Conservation (phyloP, 2,113 vertebrate genomes). For the Oenanthe oenanthe region DNA sequence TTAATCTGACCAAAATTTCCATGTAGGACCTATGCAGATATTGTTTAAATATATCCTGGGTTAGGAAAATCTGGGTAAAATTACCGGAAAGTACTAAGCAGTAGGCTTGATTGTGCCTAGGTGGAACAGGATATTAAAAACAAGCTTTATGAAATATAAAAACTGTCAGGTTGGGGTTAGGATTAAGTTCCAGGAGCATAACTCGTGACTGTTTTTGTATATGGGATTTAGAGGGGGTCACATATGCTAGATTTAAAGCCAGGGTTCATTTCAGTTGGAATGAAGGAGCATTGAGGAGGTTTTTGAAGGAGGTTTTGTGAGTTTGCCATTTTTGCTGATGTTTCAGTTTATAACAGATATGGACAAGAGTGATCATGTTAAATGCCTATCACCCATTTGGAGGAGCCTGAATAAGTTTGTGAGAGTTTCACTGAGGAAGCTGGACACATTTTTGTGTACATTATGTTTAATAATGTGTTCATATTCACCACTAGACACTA, state of each 20-base stretch:
- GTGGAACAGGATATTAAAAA: background rate
- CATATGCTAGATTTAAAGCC: background rate
- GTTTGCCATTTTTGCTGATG: background rate
- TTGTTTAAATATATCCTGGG: background rate
- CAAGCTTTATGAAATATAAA: background rate
- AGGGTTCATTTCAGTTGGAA: background rate
- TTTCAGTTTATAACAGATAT: background rate
- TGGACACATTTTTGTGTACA: background rate
- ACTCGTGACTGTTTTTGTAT: background rate
- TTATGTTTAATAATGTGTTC: background rate
- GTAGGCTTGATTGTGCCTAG: background rate
- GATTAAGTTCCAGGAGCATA: background rate
- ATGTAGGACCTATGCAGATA: background rate
- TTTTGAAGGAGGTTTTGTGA: background rate
- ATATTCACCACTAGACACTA: background rate
- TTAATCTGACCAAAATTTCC: background rate
- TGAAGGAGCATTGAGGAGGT: background rate
- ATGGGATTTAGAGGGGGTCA: background rate
- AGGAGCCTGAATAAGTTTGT: background rate
- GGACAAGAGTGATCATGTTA: background rate
- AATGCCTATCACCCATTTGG: background rate
- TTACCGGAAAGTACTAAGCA: background rate
- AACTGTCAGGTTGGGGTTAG: background rate
- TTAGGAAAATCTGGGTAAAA: background rate
- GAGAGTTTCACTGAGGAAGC: background rate